Percentiles rank a stretch among this genome's conserved stretches.
These are phyloP conservation scores for Pollenia labialis DNA, from an alignment of 2,888 invertebrate genomes.

Conservation along the genomic window DNA sequence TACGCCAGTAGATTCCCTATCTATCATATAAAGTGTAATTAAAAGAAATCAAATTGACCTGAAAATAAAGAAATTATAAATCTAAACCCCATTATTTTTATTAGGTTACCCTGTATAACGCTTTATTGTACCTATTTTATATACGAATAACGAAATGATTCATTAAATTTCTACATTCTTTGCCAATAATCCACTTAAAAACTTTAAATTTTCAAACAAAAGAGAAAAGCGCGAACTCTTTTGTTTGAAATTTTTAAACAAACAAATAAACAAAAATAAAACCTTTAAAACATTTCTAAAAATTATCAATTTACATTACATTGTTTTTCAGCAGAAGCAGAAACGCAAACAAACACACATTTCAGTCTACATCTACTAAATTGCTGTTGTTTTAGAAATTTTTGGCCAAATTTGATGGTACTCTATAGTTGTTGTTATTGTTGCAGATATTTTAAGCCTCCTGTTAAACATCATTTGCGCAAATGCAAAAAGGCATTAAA, in stretches of 20 bases:
- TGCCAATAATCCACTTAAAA: constrained; percentile 32
- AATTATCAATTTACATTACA: constrained; percentile 56
- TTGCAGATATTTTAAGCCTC: constrained; percentile 68
- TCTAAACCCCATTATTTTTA: no score
- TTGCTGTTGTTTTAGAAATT: neutral
- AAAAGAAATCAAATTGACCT: no score
- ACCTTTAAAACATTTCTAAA: constrained; percentile 2
- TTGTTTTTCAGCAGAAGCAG: constrained; percentile 1
- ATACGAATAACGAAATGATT: neutral
- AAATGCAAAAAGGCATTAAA: constrained; percentile 73
- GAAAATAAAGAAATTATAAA: no score
- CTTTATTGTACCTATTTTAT: neutral
- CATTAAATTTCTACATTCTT: neutral
- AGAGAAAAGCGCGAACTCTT: neutral
- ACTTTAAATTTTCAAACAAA: constrained; percentile 4
- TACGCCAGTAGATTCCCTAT: no score
- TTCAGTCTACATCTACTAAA: constrained; percentile 25
- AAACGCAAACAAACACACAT: neutral
- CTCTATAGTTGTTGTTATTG: constrained; percentile 18
- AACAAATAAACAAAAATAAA: constrained; percentile 2
- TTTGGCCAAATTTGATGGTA: constrained; percentile 27
- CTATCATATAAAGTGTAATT: no score
- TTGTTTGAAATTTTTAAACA: neutral
- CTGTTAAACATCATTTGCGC: constrained; percentile 70
- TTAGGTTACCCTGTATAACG: no score